These are phyloP conservation scores for Lasioglossum morio DNA, from an alignment of 2,888 invertebrate species.

Conservation along the genomic window DNA sequence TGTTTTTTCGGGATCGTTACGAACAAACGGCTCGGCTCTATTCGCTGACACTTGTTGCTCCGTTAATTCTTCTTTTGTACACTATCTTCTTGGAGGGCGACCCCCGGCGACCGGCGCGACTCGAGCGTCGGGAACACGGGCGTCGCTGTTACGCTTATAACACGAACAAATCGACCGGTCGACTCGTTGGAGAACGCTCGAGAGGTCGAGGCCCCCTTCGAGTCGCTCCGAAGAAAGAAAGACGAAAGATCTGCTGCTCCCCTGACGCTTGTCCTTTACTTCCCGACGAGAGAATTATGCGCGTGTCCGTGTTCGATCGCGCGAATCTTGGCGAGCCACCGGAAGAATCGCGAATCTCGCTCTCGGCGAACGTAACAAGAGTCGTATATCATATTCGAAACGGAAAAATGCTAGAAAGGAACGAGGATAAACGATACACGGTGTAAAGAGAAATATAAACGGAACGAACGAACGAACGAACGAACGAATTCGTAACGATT, in stretches of 20 bases:
- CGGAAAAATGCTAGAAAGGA: neutral
- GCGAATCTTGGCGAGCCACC: conserved; percentile 8
- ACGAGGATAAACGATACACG: conserved; percentile 12
- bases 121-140: conserved; percentile 13
- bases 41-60: conserved; percentile 37
- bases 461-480: neutral
- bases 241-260: neutral
- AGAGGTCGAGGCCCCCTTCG: neutral
- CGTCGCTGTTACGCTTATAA: conserved; percentile 24
- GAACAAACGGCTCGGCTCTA: conserved; percentile 33
- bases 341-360: neutral
- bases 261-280: neutral
- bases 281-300: neutral
- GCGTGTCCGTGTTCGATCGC: neutral
- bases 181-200: conserved; percentile 9
- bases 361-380: neutral
- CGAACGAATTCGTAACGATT: conserved; percentile 1
- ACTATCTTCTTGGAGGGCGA: neutral
- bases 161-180: conserved; percentile 29
- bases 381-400: neutral
- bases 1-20: conserved; percentile 52
- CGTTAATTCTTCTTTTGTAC: conserved; percentile 25
- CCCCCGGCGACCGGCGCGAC: neutral
- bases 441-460: conserved; percentile 1
- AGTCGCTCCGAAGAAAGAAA: neutral